Base-by-base conservation (phyloP, 2,113 vertebrate genomes). In the Poecilia latipinna region DNA sequence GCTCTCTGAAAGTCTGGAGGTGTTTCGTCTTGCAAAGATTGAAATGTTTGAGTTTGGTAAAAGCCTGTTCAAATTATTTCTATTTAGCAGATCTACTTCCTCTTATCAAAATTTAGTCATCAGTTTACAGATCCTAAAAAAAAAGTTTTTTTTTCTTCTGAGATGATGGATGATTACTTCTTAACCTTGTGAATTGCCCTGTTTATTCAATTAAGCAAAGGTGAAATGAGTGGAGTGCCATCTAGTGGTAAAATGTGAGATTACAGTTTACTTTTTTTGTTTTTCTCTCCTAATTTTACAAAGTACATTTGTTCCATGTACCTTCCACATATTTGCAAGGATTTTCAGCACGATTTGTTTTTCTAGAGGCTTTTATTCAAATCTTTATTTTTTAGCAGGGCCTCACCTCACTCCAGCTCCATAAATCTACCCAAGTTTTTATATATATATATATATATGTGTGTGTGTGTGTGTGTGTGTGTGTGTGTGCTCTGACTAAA, bases 1-100 rank as follows among this genome's bases (percentile, higher is more conserved):
- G 12, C 62, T 67, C 60, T 51, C 24, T 10, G 37, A n/a, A 83
- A 65, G 60, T 71, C 75, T 72, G 63, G 61, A 77, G 62, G 54
- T 63, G 73, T 83, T 74, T 57, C 51, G 24, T 22, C 51, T 57
- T 48, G 15, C 44, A 19, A 48, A 48, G 22, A n/a, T n/a, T 24
- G 8, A 57, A 57, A 24, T 57, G 51, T 54, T 24, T 54, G 15
- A 1, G 15, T 44, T 44, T 44, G 42, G 42, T 48, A 48, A 19
- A 48, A 48, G 13, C 15, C 44, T 4, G 15, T 48, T 48, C 17
- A 48, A 4, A 17, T 17, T 48, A 15, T 48, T 48, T 19, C 7
- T 17, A 48, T 19, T 48, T 48, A 48, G 17, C 44, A 48, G 44
- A 48, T 7, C 17, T 15, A 19, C 17, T 48, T 48, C 15, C 42